These are phyloP conservation scores for Helostoma temminkii DNA, from an alignment of 2,797 vertebrate genomes.

Conservation along the genomic window DNA sequence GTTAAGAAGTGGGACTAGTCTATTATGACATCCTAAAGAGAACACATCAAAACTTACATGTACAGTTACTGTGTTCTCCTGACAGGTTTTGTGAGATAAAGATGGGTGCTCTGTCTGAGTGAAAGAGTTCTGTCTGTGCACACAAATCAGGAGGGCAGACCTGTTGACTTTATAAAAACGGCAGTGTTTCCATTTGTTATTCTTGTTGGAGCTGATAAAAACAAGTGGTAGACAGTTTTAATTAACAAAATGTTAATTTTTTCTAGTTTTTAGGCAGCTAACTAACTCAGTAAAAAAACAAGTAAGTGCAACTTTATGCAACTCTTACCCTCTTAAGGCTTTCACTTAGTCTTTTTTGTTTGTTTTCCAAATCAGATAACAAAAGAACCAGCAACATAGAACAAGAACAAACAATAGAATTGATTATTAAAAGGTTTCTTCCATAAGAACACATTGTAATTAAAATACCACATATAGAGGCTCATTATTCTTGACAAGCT, in stretches of 20 bases:
- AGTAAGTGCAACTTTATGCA: too few relatives aligned
- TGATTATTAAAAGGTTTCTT: conserved; percentile 26
- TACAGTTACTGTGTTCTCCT: conserved; percentile 28
- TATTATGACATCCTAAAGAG: conserved; percentile 60
- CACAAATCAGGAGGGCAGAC: conserved; percentile 57
- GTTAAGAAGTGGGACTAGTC: conserved; percentile 34
- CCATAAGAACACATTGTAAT: conserved; percentile 49
- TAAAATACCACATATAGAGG: conserved; percentile 45
- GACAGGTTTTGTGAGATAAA: conserved; percentile 39
- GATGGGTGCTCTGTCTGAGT: conserved; percentile 44
- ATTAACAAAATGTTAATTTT: too few relatives aligned
- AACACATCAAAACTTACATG: conserved; percentile 62
- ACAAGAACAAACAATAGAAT: conserved; percentile 23
- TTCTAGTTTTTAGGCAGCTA: too few relatives aligned
- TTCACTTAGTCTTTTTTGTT: neutral
- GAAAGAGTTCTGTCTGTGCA: conserved; percentile 50
- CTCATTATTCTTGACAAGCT: conserved; percentile 52
- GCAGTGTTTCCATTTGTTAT: conserved; percentile 25
- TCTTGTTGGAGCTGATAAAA: conserved; percentile 12
- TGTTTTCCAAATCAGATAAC: conserved; percentile 20
- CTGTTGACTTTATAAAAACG: conserved; percentile 40
- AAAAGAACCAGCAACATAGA: conserved; percentile 20
- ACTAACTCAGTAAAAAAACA: too few relatives aligned
- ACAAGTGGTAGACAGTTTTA: conserved; percentile 4
- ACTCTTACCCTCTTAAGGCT: too few relatives aligned